A percentile compares a stretch with the other conserved stretches of the same genome.
phyloP scores from a whole-genome alignment of 1,140 invertebrate genomes.

The Drosophila lini region DNA sequence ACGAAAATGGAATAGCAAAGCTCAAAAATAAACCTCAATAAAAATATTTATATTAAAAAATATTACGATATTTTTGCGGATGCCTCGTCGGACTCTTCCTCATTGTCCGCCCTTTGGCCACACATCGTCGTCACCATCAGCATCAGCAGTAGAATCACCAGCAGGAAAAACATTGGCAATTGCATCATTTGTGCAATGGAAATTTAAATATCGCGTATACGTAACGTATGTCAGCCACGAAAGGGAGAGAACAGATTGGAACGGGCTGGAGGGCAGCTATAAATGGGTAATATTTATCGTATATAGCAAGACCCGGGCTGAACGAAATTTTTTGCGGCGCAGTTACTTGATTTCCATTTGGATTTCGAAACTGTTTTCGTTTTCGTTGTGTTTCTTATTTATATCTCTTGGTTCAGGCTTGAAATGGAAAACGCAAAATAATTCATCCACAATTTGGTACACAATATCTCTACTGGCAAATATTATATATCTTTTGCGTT shows the following conservation, averaged over 20 bases:
- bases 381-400: constrained; percentile 29
- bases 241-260: constrained; percentile 19
- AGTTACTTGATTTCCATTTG: constrained; percentile 75
- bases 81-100: constrained; percentile 33
- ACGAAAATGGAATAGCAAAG: constrained; percentile 13
- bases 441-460: constrained; percentile 42
- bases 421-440: constrained; percentile 67
- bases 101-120: constrained; percentile 29
- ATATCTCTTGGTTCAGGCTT: constrained; percentile 48
- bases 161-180: constrained; percentile 45
- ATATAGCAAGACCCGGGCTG: constrained; percentile 42
- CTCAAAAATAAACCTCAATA: constrained; percentile 6
- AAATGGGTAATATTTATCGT: constrained; percentile 56
- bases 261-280: constrained; percentile 14
- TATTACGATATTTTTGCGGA: constrained; percentile 58
- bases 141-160: constrained; percentile 21
- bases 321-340: constrained; percentile 54
- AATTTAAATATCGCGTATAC: constrained; percentile 74
- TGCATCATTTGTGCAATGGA: constrained; percentile 62
- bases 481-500: constrained; percentile 42
- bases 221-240: constrained; percentile 54
- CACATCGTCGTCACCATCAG: constrained; percentile 12
- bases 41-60: constrained; percentile 8
- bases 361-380: constrained; percentile 53
- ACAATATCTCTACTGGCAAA: constrained; percentile 25